Evolutionary conservation across 1,140 invertebrate species (phyloP).

Genomic region (Agrypnia vestita): DNA sequence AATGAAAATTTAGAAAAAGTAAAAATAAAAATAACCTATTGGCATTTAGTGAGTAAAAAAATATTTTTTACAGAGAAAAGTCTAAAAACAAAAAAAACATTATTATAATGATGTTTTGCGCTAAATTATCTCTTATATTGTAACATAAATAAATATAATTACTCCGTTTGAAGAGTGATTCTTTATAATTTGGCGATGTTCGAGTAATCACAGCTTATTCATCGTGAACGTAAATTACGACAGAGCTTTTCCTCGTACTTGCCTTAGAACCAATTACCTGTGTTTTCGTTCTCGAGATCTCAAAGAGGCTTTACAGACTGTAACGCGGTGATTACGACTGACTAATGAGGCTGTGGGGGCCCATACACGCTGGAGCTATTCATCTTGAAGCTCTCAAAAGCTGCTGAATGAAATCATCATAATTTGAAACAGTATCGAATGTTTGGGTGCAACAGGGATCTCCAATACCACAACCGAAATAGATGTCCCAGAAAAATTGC

Average conservation of each 20-base stretch:
- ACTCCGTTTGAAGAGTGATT: not conserved
- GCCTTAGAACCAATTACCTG: slow-evolving; percentile 26
- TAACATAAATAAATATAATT: not conserved
- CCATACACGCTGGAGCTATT: not conserved
- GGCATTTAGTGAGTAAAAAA: too few relatives aligned
- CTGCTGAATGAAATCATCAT: not conserved
- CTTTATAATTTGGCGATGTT: not conserved
- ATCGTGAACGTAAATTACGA: slow-evolving; percentile 2
- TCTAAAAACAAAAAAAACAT: too few relatives aligned
- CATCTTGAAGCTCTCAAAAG: slow-evolving; percentile 21
- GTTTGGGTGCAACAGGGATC: too few relatives aligned
- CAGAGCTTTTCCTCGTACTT: slow-evolving; percentile 1
- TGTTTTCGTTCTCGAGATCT: slow-evolving; percentile 12
- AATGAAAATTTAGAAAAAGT: too few relatives aligned
- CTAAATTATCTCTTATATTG: too few relatives aligned
- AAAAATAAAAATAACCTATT: too few relatives aligned
- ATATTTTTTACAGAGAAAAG: too few relatives aligned
- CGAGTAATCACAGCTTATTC: slow-evolving; percentile 28
- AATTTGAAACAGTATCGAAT: too few relatives aligned
- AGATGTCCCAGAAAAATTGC: too few relatives aligned
- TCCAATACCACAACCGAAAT: too few relatives aligned
- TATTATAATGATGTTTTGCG: too few relatives aligned
- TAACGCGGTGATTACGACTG: slow-evolving; percentile 28
- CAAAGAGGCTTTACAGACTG: slow-evolving; percentile 22
- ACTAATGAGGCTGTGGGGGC: not conserved